Evolutionary conservation across 1,140 invertebrate genomes (phyloP), one percentile per base, ranked within the genome.

Genomic region (Agrilus planipennis): DNA sequence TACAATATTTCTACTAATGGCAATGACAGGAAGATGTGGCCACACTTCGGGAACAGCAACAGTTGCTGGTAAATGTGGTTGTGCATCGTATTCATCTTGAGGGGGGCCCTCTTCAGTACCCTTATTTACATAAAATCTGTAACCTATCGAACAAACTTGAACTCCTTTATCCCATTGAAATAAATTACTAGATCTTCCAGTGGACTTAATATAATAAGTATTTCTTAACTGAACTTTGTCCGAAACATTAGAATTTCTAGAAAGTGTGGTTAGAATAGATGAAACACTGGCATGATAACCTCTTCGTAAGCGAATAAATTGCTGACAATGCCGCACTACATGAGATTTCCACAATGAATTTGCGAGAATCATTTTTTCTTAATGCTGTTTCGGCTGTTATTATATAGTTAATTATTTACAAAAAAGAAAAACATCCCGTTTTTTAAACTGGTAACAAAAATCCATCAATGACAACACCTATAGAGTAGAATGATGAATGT

Each of bases 1-100:
- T 1, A 99, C 84, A 22, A 94, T 94, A 71, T 94, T 92, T 51
- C 90, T 75, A 53, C 73, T 84, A 40, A 98, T 84, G 2, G 93
- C 89, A 53, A 99, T 86, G 10, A 99, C 77, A 28, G 95, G 95
- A 6, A 99, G 77, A 62, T 89, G 79, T 5, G 95, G 94, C 81
- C 90, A 98, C 18, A 88, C 77, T 66, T 98, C 94, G 6, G 95
- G 95, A n/a, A 99, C 87, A 11, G 84, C 85, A 35, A 94, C 81
- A 3, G 91, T 84, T 1, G 86, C 85, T 35, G 87, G 87, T 43
- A 91, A 57, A 34, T 77, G 73, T 14, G 68, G 47, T 34, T 77
- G 73, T n/a, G 68, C 46, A 42, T 53, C 53, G 28, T 50, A 56
- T 10, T 61, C 50, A 11, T 59, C 55, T 29, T 57, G 50, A 41